Base-by-base conservation (phyloP, 1,140 invertebrate genomes). In the Potamilus streckersoni region DNA sequence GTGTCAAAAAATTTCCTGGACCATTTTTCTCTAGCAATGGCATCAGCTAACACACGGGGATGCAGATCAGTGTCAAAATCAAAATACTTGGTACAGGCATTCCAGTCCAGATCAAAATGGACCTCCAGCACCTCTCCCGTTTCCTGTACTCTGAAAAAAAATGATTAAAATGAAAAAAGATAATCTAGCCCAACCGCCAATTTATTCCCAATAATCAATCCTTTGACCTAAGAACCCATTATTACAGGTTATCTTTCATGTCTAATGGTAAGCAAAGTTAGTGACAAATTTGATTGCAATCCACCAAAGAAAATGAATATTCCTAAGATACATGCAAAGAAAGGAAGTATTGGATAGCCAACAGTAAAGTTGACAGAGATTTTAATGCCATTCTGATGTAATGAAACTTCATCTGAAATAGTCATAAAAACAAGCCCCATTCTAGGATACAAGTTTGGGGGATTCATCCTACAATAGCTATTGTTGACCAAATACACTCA, bases 11-110 rank as follows among this genome's bases (percentile, higher is more conserved):
- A 94, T 65, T 93, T 90, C 31, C 84, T 79, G n/a, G 91, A 93
- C 93, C 93, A 94, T 3, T 87, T 88, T 86, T 94, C 93, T 71
- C 91, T 90, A 0, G 93, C 93, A 72, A 94, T 91, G 58, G 91
- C 92, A 80, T 91, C 90, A 12, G 93, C 92, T 85, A 94, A 90
- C 14, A 91, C 90, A 67, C 84, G 81, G 3, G 92, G 86, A 59
- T 93, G 91, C 89, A 94, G 92, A 80, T 94, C 93, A 1, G 88
- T 91, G 82, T 94, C 93, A 83, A 93, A 94, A 85, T 94, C 93
- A 86, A 94, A 94, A 77, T 83, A 86, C 2, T 79, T 78, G 63
- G 89, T 86, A 23, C 83, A 81, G 15, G 88, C 86, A 67, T 80
- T 85, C 86, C 88, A 91, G 31, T 83, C 73, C 2, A 90, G 78